A percentile compares a stretch with the other conserved stretches of the same genome.
These are phyloP conservation scores for Pogonocherus hispidulus DNA, from an alignment of 2,888 invertebrate genomes.

Conservation along the genomic window DNA sequence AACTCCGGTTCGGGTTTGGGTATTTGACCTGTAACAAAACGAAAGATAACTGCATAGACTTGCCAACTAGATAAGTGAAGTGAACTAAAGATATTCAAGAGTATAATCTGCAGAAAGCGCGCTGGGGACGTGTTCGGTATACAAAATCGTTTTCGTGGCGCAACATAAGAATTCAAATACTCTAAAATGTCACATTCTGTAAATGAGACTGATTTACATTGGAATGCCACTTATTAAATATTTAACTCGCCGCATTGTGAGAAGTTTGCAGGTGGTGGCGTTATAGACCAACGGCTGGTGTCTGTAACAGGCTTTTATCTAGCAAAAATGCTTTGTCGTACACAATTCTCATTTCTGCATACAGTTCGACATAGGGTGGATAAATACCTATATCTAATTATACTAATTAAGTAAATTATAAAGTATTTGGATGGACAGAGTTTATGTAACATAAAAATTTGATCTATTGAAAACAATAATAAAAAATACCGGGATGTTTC, in stretches of 20 bases:
- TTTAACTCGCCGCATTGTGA: constrained; percentile 53
- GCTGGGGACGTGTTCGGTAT: constrained; percentile 66
- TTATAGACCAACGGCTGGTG: constrained; percentile 20
- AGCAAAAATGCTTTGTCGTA: background rate
- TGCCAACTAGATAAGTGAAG: constrained; percentile 66
- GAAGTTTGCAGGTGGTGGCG: constrained; percentile 31
- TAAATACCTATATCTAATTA: too few relatives aligned
- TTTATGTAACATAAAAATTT: too few relatives aligned
- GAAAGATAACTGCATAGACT: constrained; percentile 62
- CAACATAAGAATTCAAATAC: constrained; percentile 66
- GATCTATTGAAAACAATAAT: too few relatives aligned
- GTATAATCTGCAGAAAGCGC: constrained; percentile 66
- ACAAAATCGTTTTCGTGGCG: constrained; percentile 58
- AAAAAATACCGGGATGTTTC: too few relatives aligned
- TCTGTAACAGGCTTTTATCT: constrained; percentile 14
- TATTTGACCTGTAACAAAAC: constrained; percentile 73
- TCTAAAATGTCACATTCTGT: constrained; percentile 62
- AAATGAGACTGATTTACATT: constrained; percentile 65
- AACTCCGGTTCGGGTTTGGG: constrained; percentile 82
- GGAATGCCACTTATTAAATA: constrained; percentile 68
- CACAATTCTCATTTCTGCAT: too few relatives aligned
- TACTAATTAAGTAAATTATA: too few relatives aligned
- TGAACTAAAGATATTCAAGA: constrained; percentile 67
- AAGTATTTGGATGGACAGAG: too few relatives aligned
- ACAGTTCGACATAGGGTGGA: too few relatives aligned